Percentiles rank a stretch among this genome's conserved stretches.
Evolutionary conservation across 2,797 vertebrate species (phyloP).

Genomic region (Poeciliopsis infans): DNA sequence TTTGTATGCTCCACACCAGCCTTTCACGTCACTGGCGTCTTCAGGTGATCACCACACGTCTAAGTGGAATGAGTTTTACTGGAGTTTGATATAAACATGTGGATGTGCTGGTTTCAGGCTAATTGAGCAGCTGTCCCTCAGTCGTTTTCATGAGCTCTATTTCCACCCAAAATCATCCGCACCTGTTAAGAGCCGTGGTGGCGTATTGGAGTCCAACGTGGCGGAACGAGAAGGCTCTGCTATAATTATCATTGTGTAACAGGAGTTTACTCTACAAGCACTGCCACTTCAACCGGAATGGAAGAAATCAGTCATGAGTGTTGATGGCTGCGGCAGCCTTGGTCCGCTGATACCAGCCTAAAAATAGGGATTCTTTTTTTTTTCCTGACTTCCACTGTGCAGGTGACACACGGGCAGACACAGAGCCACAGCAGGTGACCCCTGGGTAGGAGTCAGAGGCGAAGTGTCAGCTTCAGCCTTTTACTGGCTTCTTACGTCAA

Average conservation of each 20-base stretch:
- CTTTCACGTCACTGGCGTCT: background rate
- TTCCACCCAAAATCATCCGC: background rate
- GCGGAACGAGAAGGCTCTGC: background rate
- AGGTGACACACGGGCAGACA: slow-evolving; percentile 36
- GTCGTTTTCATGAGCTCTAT: background rate
- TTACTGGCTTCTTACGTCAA: slow-evolving; percentile 18
- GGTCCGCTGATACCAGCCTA: slow-evolving; percentile 39
- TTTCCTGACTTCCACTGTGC: slow-evolving; percentile 8
- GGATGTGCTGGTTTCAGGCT: background rate
- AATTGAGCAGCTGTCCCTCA: background rate
- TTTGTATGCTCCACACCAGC: background rate
- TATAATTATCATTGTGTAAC: background rate
- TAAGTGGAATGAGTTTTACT: background rate
- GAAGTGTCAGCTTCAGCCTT: slow-evolving; percentile 13
- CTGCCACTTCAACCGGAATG: slow-evolving; percentile 27
- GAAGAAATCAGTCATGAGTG: slow-evolving; percentile 52
- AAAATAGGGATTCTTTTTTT: slow-evolving; percentile 39
- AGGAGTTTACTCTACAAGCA: background rate
- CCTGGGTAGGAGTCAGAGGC: slow-evolving; percentile 41
- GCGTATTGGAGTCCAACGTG: background rate
- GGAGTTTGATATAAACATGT: background rate
- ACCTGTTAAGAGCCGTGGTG: background rate
- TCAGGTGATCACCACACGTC: background rate
- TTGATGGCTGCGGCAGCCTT: slow-evolving; percentile 45
- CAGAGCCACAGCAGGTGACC: slow-evolving; percentile 35